These are phyloP conservation scores for Crossaster papposus DNA, from an alignment of 53 echinoderm and acorn worm genomes.

Conservation along the genomic window DNA sequence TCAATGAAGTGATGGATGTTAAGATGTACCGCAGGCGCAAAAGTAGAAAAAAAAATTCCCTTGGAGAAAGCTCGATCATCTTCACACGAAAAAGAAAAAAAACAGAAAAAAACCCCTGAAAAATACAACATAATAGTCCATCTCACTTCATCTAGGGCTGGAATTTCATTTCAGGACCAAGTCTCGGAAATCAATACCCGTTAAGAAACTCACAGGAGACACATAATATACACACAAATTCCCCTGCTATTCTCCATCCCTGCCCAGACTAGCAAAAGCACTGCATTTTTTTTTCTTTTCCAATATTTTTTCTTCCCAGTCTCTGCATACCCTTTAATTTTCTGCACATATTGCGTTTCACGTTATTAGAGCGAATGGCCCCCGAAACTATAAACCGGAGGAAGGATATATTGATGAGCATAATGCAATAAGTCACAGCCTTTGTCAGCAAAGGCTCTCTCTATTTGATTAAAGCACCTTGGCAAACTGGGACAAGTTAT, in stretches of 20 bases:
- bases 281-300: background rate
- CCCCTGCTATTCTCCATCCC: background rate
- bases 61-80: background rate
- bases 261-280: background rate
- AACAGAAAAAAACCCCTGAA: background rate
- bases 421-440: conserved; percentile 58
- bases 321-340: too few relatives aligned
- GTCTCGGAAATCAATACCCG: conserved; percentile 43
- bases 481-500: conserved; percentile 57
- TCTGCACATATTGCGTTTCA: conserved; percentile 44
- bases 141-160: background rate
- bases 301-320: too few relatives aligned
- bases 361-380: conserved; percentile 48
- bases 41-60: conserved; percentile 1
- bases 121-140: conserved; percentile 29
- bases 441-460: conserved; percentile 51
- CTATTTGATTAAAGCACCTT: conserved; percentile 45
- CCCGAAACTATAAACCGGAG: conserved; percentile 42
- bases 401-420: conserved; percentile 53
- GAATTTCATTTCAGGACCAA: conserved; percentile 51
- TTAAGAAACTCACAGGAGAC: conserved; percentile 28
- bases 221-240: conserved; percentile 4
- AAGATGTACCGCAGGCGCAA: background rate
- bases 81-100: background rate
- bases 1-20: background rate